Evolutionary conservation across 2,888 invertebrate genomes (phyloP).

Genomic region (Nineta flava): DNA sequence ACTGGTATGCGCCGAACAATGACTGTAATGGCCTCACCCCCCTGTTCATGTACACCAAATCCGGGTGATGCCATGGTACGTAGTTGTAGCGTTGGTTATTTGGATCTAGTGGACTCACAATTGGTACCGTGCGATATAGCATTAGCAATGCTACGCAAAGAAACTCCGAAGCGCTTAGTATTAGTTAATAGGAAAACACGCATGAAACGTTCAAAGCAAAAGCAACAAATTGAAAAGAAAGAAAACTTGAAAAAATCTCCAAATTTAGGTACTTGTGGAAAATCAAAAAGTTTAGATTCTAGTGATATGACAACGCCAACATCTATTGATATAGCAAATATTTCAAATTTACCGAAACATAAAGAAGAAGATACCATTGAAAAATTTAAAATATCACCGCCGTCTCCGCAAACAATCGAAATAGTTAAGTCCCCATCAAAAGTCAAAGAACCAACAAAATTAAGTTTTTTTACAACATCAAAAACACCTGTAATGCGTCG

Average conservation of each 20-base stretch:
- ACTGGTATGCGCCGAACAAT: constrained; percentile 28
- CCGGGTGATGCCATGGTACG: constrained; percentile 56
- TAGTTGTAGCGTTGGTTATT: constrained; percentile 77
- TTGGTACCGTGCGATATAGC: constrained; percentile 60
- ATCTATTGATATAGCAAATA: constrained; percentile 12
- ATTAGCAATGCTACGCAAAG: constrained; percentile 50
- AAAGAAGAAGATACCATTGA: constrained; percentile 22
- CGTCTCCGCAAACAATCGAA: not conserved
- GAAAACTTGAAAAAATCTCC: constrained; percentile 27
- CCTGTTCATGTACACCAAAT: constrained; percentile 34
- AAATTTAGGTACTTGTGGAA: constrained; percentile 51
- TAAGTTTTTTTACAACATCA: constrained; percentile 24
- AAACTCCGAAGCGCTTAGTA: constrained; percentile 61
- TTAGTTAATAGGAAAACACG: constrained; percentile 52
- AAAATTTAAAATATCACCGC: constrained; percentile 13
- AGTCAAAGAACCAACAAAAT: constrained; percentile 15
- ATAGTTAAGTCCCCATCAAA: not conserved
- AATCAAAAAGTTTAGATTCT: constrained; percentile 73
- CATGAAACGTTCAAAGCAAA: constrained; percentile 27
- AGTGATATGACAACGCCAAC: constrained; percentile 54
- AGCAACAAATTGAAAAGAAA: constrained; percentile 14
- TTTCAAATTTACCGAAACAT: constrained; percentile 15
- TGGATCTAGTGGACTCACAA: constrained; percentile 66
- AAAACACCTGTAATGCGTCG: constrained; percentile 25
- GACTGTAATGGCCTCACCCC: constrained; percentile 39